These are phyloP conservation scores for Pantala flavescens DNA, from an alignment of 1,140 invertebrate species.

Conservation along the genomic window DNA sequence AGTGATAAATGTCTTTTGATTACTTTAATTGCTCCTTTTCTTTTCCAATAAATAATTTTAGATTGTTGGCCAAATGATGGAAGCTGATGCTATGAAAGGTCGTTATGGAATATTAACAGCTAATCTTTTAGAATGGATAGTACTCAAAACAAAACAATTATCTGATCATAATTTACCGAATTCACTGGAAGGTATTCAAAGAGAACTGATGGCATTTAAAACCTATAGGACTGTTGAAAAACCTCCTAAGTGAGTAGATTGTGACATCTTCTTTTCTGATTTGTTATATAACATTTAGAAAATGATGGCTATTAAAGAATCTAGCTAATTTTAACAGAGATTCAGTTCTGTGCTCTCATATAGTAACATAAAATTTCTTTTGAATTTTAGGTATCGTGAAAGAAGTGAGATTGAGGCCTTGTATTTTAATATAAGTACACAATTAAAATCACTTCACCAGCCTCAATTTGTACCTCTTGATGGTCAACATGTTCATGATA, in stretches of 20 bases:
- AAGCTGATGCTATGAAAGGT: conserved; percentile 81
- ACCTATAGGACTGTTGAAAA: conserved; percentile 95
- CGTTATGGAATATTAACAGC: conserved; percentile 78
- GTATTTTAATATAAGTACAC: conserved; percentile 94
- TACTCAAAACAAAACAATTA: conserved; percentile 70
- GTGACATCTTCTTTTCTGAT: not conserved
- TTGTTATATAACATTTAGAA: not conserved
- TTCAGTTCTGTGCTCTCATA: too few relatives aligned
- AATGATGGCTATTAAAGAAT: too few relatives aligned
- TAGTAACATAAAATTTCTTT: too few relatives aligned
- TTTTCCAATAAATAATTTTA: conserved; percentile 31
- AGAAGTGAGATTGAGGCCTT: conserved; percentile 93
- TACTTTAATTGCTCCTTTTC: too few relatives aligned
- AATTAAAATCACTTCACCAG: conserved; percentile 86
- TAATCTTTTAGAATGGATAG: conserved; percentile 88
- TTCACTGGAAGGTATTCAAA: conserved; percentile 88
- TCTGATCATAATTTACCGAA: conserved; percentile 89
- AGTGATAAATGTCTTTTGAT: too few relatives aligned
- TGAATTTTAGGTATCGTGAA: conserved; percentile 69
- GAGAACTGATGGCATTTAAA: conserved; percentile 81
- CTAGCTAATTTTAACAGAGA: too few relatives aligned
- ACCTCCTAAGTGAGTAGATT: conserved; percentile 72
- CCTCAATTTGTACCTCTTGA: conserved; percentile 82
- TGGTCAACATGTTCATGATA: conserved; percentile 81
- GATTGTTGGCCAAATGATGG: conserved; percentile 94